A percentile compares a stretch with the other conserved stretches of the same genome.
Evolutionary conservation across 92 coral and sea anemone genomes (phyloP).

Genomic region (Palythoa grandis): DNA sequence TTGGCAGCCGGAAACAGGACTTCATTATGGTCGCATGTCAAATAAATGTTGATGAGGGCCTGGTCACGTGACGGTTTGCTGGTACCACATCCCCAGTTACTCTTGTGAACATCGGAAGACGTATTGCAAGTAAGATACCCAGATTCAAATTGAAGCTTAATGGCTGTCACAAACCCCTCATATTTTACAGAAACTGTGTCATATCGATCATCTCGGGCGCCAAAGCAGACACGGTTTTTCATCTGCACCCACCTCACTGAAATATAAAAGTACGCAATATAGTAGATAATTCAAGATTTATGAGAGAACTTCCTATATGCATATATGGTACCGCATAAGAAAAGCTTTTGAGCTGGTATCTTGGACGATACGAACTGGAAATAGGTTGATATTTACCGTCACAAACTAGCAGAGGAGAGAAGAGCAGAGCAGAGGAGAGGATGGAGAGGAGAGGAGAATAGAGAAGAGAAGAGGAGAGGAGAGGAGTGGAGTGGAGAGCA

Average conservation of each 20-base stretch:
- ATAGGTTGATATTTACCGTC: too few species aligned
- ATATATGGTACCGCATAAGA: not conserved
- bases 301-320: not conserved
- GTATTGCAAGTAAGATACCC: slow-evolving; percentile 9
- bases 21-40: not conserved
- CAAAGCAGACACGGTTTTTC: slow-evolving; percentile 18
- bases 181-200: not conserved
- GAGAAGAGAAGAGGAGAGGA: not conserved
- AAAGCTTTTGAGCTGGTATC: not conserved
- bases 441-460: not conserved
- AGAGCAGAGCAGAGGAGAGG: too few species aligned
- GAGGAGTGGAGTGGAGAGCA: not conserved
- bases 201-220: slow-evolving; percentile 2
- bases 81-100: slow-evolving; percentile 26
- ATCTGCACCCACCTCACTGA: slow-evolving; percentile 11
- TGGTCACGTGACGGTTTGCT: not conserved
- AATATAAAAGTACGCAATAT: not conserved
- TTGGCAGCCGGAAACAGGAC: slow-evolving; percentile 12
- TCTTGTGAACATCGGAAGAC: not conserved
- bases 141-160: not conserved
- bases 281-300: not conserved
- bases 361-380: too few species aligned
- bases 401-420: too few species aligned
- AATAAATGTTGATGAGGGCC: not conserved
- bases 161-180: slow-evolving; percentile 28